A percentile compares a stretch with the other conserved stretches of the same genome.
phyloP scores from a whole-genome alignment of 2,797 vertebrate genomes.

The Streptopelia turtur region DNA sequence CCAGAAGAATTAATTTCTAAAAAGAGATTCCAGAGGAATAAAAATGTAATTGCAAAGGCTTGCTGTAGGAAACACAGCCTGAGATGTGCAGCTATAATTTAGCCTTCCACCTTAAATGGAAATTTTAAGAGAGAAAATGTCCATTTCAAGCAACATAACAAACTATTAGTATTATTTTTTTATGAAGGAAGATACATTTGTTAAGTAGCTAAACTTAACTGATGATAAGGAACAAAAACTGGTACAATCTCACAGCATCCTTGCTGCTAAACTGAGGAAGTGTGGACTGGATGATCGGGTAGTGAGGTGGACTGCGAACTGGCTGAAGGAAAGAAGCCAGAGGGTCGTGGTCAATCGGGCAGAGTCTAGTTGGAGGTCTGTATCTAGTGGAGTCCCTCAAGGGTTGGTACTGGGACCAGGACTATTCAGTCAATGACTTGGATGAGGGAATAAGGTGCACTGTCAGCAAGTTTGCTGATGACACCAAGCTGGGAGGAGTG shows the following conservation, averaged over 20 bases:
- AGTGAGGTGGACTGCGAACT: no score
- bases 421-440: no score
- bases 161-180: background rate
- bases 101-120: background rate
- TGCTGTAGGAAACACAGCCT: background rate
- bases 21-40: background rate
- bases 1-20: background rate
- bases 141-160: background rate
- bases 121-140: background rate
- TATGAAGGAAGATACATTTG: background rate
- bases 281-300: no score
- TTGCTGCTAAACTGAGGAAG: no score
- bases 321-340: no score
- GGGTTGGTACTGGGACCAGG: no score
- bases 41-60: background rate
- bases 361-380: no score
- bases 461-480: no score
- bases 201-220: conserved; percentile 30
- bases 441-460: no score
- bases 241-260: background rate
- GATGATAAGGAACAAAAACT: background rate
- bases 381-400: no score
- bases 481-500: no score
- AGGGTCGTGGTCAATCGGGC: no score
- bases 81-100: background rate